phyloP scores from a whole-genome alignment of 2,797 vertebrate genomes.

The Karalla daura region DNA sequence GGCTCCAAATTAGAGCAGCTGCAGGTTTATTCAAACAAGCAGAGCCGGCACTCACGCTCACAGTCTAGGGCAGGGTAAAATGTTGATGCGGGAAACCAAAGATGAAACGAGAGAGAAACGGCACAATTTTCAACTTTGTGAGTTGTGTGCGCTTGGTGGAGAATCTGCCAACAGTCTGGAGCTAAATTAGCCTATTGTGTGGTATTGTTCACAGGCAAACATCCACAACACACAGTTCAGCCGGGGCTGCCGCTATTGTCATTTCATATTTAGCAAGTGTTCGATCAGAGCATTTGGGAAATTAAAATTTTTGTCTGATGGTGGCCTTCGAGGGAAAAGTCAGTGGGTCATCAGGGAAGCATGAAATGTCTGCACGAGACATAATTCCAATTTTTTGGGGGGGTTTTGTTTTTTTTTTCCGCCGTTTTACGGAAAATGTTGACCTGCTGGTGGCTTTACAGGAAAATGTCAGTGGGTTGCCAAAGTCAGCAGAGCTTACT shows the following conservation, averaged over 20 bases:
- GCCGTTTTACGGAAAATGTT: too few species aligned
- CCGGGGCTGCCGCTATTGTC: neutral
- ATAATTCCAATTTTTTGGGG: too few species aligned
- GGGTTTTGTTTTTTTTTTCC: too few species aligned
- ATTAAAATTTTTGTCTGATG: too few species aligned
- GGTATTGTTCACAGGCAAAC: too few species aligned
- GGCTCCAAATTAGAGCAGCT: slow-evolving; percentile 12
- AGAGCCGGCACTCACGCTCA: slow-evolving; percentile 4
- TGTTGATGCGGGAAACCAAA: neutral
- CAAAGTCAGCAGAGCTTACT: neutral
- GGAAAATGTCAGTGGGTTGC: neutral
- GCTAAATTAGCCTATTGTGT: too few species aligned
- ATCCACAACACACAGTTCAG: neutral
- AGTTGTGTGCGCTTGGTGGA: too few species aligned
- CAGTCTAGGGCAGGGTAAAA: neutral
- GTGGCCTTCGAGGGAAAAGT: too few species aligned
- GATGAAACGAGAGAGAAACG: neutral
- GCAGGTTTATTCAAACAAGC: slow-evolving; percentile 21
- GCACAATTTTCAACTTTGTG: neutral
- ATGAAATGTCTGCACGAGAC: too few species aligned
- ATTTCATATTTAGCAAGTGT: neutral
- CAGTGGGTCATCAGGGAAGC: too few species aligned
- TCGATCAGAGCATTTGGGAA: neutral
- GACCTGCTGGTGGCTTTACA: neutral
- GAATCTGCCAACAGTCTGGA: neutral